Evolutionary conservation across 64 coral and sea anemone species (phyloP).

Genomic region (Astreopora myriophthalma): DNA sequence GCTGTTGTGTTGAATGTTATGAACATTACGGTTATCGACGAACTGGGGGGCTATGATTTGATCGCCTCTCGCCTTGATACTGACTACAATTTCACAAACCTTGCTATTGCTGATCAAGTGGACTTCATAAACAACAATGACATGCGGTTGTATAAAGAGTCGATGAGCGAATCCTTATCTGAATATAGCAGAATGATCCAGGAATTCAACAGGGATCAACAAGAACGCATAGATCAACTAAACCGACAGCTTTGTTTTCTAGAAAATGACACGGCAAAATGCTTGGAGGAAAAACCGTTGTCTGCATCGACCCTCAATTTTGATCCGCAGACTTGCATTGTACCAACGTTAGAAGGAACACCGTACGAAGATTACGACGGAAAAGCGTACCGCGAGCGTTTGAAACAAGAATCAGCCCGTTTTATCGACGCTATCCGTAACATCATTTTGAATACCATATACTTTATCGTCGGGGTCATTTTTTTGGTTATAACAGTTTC

Average conservation of each 20-base stretch:
- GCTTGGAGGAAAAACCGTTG: not conserved
- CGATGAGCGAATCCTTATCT: constrained; percentile 9
- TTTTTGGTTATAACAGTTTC: constrained; percentile 13
- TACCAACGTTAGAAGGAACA: constrained; percentile 29
- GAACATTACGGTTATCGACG: constrained; percentile 80
- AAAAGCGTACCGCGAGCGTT: constrained; percentile 39
- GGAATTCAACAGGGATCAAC: constrained; percentile 55
- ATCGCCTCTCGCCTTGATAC: constrained; percentile 64
- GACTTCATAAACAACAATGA: constrained; percentile 74
- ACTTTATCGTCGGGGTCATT: constrained; percentile 60
- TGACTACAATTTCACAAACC: constrained; percentile 64
- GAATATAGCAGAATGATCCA: constrained; percentile 39
- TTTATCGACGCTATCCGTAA: constrained; percentile 78
- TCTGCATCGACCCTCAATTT: constrained; percentile 17
- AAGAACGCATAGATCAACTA: constrained; percentile 32
- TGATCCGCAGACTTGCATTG: constrained; percentile 62
- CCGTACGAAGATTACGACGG: constrained; percentile 63
- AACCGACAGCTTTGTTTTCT: constrained; percentile 63
- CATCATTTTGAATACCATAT: constrained; percentile 77
- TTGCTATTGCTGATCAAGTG: constrained; percentile 58
- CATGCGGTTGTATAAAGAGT: constrained; percentile 69
- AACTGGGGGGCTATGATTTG: constrained; percentile 58
- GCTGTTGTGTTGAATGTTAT: constrained; percentile 61
- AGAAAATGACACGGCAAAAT: constrained; percentile 16
- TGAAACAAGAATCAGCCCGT: constrained; percentile 79